phyloP scores from a whole-genome alignment of 2,113 vertebrate species.

The Tylochromis polylepis region DNA sequence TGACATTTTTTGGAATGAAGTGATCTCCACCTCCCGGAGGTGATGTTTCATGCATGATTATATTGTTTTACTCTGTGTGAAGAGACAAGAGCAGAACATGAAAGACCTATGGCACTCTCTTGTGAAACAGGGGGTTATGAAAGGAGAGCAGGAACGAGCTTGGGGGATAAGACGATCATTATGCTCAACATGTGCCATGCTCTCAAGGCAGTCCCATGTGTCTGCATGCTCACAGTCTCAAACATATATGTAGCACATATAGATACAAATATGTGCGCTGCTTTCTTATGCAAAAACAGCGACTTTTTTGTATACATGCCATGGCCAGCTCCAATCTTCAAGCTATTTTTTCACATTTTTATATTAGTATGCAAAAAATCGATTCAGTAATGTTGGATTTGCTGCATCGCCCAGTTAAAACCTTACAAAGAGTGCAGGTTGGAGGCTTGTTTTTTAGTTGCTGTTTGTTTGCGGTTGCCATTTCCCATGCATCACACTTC shows the following conservation, averaged over 20 bases:
- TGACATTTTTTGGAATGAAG: constrained; percentile 60
- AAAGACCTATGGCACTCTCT: constrained; percentile 70
- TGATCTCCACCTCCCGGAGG: constrained; percentile 65
- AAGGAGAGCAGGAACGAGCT: constrained; percentile 54
- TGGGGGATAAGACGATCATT: constrained; percentile 58
- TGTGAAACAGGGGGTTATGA: constrained; percentile 61
- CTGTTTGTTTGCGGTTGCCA: constrained; percentile 49
- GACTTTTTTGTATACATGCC: background rate
- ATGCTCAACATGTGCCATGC: constrained; percentile 56
- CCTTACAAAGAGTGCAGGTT: background rate
- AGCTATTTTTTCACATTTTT: background rate
- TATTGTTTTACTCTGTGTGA: constrained; percentile 70
- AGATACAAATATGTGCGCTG: background rate
- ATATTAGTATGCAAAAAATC: background rate
- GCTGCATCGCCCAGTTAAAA: background rate
- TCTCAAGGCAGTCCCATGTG: constrained; percentile 44
- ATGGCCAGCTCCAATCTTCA: background rate
- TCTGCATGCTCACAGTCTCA: constrained; percentile 11
- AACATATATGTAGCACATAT: constrained; percentile 1
- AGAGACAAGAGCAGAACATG: constrained; percentile 64
- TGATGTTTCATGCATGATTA: constrained; percentile 72
- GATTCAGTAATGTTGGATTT: background rate
- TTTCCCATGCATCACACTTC: constrained; percentile 56
- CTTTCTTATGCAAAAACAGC: background rate
- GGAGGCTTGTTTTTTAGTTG: constrained; percentile 28